Conservation (phyloP, 2,113 vertebrate species). For the Miniopterus natalensis region DNA sequence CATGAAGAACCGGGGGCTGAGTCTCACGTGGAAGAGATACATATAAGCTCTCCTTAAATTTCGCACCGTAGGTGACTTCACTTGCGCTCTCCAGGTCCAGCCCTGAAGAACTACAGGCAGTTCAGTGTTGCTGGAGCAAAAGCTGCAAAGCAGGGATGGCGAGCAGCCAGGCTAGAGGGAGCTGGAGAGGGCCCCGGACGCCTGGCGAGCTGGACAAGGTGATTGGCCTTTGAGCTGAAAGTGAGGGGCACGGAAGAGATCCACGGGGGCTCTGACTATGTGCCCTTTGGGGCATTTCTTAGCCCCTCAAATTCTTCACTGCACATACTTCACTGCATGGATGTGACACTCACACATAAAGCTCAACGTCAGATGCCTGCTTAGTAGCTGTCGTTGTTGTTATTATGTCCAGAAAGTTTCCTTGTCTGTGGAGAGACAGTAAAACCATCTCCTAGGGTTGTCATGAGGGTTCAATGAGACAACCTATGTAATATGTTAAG, state of each 20-base stretch:
- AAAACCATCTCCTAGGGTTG: not conserved
- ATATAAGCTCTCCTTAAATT: not conserved
- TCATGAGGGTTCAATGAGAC: not conserved
- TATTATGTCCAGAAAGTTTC: not conserved
- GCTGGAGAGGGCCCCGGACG: not conserved
- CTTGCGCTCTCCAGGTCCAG: not conserved
- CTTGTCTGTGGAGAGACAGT: not conserved
- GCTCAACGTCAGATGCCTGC: not conserved
- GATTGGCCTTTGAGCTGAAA: not conserved
- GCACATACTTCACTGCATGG: not conserved
- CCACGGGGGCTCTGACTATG: not conserved
- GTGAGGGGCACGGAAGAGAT: not conserved
- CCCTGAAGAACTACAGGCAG: not conserved
- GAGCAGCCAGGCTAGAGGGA: not conserved
- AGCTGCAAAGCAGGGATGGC: not conserved
- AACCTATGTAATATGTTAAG: not conserved
- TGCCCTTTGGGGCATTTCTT: not conserved
- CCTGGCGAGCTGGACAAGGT: not conserved
- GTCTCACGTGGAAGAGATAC: not conserved
- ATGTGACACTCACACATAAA: not conserved
- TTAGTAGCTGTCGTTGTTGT: not conserved
- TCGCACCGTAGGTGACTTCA: not conserved
- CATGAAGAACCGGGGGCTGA: not conserved
- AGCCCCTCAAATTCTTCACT: not conserved
- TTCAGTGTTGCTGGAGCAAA: not conserved